These are phyloP conservation scores for Muscina levida DNA, from an alignment of 2,888 invertebrate species.

Conservation along the genomic window DNA sequence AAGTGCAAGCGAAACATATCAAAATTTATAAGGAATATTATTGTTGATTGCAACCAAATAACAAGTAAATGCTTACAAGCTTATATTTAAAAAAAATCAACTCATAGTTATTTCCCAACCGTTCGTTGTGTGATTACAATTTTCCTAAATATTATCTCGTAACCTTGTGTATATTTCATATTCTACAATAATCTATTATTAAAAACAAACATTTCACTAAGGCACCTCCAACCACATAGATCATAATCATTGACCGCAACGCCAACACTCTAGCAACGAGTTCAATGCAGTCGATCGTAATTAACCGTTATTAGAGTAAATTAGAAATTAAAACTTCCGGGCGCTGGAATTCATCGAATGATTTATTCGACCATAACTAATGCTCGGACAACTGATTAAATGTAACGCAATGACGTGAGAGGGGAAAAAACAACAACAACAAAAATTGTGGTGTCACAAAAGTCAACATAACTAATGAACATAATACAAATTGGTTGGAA, in stretches of 20 bases:
- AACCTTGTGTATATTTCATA: not conserved
- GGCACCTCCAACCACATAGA: not conserved
- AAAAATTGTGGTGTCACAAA: conserved; percentile 29
- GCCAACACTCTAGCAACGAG: conserved; percentile 10
- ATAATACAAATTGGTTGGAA: conserved; percentile 27
- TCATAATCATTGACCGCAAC: too few relatives aligned
- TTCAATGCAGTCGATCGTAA: conserved; percentile 15
- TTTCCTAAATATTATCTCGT: too few relatives aligned
- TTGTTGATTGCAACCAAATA: too few relatives aligned
- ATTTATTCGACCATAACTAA: not conserved
- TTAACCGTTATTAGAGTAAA: conserved; percentile 43
- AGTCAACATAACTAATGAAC: conserved; percentile 32
- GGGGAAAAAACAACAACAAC: conserved; percentile 14
- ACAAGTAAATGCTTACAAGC: too few relatives aligned
- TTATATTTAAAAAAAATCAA: too few relatives aligned
- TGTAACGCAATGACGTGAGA: too few relatives aligned
- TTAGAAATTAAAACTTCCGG: conserved; percentile 49
- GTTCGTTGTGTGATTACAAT: too few relatives aligned
- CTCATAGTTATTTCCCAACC: too few relatives aligned
- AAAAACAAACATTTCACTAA: conserved; percentile 5
- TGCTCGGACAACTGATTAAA: not conserved
- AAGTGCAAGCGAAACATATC: too few relatives aligned
- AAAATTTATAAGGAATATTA: too few relatives aligned
- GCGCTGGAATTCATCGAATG: conserved; percentile 10
- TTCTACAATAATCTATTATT: not conserved